These are phyloP conservation scores for Chalcosyrphus nemorum DNA, from an alignment of 2,888 invertebrate species.

Conservation along the genomic window DNA sequence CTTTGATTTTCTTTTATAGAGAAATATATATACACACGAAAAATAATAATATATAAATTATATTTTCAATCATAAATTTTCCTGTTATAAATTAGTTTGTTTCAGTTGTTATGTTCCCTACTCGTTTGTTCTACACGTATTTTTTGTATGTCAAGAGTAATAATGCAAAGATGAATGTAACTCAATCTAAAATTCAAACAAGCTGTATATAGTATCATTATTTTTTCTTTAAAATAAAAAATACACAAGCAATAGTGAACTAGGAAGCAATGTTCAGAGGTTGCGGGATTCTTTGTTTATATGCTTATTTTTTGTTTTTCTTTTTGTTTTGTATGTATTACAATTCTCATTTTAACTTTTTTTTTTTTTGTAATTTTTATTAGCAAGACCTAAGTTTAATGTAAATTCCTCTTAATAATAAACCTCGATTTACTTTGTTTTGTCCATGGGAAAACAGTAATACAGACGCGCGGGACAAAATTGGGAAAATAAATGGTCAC, in stretches of 20 bases:
- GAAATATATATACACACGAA: constrained; percentile 47
- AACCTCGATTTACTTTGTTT: constrained; percentile 57
- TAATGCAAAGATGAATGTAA: constrained; percentile 32
- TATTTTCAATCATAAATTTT: constrained; percentile 7
- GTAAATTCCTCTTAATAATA: constrained; percentile 54
- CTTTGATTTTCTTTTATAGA: not conserved
- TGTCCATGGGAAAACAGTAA: not conserved
- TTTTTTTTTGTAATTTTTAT: constrained; percentile 1
- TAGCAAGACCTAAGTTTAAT: constrained; percentile 11
- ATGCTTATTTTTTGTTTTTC: not conserved
- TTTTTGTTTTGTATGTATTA: constrained; percentile 8
- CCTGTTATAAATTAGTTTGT: constrained; percentile 2
- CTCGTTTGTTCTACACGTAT: not conserved
- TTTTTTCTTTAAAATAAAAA: not conserved
- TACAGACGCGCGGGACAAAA: constrained; percentile 36
- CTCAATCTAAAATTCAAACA: constrained; percentile 30
- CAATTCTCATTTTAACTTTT: constrained; percentile 7
- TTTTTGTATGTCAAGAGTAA: not conserved
- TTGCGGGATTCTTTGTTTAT: not conserved
- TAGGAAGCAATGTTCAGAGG: constrained; percentile 47
- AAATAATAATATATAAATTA: constrained; percentile 21
- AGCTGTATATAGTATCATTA: not conserved
- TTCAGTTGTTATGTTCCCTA: constrained; percentile 11
- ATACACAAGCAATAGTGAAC: constrained; percentile 3
- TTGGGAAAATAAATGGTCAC: constrained; percentile 33